phyloP scores from a whole-genome alignment of 2,888 invertebrate genomes.

The Hyles lineata region DNA sequence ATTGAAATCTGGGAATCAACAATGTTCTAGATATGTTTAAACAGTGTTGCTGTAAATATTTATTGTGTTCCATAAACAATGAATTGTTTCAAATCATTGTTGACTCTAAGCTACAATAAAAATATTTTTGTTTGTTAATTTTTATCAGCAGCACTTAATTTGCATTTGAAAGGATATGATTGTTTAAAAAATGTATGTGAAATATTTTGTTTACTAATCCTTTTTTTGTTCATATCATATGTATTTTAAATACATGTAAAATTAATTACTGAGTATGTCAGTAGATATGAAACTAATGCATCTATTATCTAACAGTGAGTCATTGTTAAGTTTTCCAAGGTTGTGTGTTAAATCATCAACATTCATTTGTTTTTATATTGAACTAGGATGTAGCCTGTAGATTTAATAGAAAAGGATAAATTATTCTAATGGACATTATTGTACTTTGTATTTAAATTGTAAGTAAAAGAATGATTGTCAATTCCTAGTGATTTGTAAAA shows the following conservation, averaged over 20 bases:
- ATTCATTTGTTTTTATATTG: not conserved
- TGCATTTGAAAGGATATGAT: too few species aligned
- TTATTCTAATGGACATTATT: too few species aligned
- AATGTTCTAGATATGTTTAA: not conserved
- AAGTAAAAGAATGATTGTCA: too few species aligned
- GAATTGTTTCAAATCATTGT: not conserved
- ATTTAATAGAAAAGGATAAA: too few species aligned
- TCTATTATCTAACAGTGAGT: slow-evolving; percentile 1
- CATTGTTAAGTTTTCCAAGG: not conserved
- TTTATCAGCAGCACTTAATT: too few species aligned
- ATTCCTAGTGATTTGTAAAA: too few species aligned
- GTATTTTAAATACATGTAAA: not conserved
- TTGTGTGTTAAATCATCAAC: not conserved
- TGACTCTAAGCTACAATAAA: not conserved
- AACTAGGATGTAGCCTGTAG: not conserved
- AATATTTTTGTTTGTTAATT: slow-evolving; percentile 6
- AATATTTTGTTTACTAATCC: not conserved
- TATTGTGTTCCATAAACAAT: not conserved
- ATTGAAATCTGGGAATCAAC: too few species aligned
- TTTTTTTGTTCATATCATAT: not conserved
- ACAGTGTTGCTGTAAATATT: not conserved
- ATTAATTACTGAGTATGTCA: not conserved
- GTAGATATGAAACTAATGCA: slow-evolving; percentile 1
- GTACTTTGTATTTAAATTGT: too few species aligned
- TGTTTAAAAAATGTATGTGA: not conserved